These are phyloP conservation scores for Enteromius treurensis DNA, from an alignment of 2,797 vertebrate genomes.

Conservation along the genomic window DNA sequence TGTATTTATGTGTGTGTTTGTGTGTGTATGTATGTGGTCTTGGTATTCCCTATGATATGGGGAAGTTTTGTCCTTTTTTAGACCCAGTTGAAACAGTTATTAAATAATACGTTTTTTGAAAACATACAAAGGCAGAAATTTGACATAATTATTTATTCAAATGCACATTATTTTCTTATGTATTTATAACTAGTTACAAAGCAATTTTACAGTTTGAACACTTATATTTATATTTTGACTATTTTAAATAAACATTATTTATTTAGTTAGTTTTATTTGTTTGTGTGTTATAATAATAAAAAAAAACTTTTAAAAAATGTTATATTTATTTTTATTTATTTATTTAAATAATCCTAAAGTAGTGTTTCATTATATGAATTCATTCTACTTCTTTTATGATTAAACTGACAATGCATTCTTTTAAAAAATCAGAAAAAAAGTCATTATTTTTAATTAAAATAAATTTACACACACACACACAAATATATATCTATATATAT, in stretches of 20 bases:
- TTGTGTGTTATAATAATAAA: not conserved
- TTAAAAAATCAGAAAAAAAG: not conserved
- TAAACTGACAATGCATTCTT: too few relatives aligned
- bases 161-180: not conserved
- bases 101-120: not conserved
- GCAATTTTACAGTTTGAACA: not conserved
- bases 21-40: not conserved
- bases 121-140: not conserved
- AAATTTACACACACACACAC: too few relatives aligned
- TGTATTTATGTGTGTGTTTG: not conserved
- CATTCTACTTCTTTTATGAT: not conserved
- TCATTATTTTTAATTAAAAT: not conserved
- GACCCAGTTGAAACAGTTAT: too few relatives aligned
- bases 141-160: not conserved
- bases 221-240: not conserved
- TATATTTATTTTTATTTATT: not conserved
- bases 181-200: not conserved
- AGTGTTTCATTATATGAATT: not conserved
- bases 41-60: not conserved
- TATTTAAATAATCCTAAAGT: not conserved
- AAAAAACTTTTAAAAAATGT: not conserved
- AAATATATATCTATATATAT: too few relatives aligned
- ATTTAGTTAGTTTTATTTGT: not conserved
- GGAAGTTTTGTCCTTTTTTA: too few relatives aligned
- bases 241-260: not conserved